Evolutionary conservation across 2,797 vertebrate species (phyloP), one percentile per base, ranked within the genome.

Genomic region (Triplophysa bombifrons): DNA sequence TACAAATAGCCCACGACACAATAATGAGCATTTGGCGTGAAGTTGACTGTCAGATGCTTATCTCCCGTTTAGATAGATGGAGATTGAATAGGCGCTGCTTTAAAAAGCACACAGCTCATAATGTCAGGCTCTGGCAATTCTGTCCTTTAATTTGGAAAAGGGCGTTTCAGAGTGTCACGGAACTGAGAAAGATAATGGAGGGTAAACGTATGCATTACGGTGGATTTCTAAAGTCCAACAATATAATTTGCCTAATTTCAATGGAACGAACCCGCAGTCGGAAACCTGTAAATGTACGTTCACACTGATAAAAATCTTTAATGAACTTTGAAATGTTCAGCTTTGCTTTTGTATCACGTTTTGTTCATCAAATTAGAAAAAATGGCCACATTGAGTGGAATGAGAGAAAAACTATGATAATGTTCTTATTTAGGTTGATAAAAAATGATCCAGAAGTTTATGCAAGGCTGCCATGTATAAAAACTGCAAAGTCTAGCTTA

Each of bases 221-320:
- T 82, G 46, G 80, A 86, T 87, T 89, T 88, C 84, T 86, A 87
- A 84, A 89, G 89, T 87, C 88, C 82, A 84, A 89, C 89, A 90
- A 90, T 92, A 92, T 94, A 93, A 94, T 94, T 92, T 88, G 87
- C 74, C 91, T 92, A 86, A 92, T 93, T 94, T 89, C 87, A 89
- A 87, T 85, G 87, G 90, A 84, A 89, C 85, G 84, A 92, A 90
- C 87, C 85, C 48, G 87, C 87, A 87, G 84, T 86, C 86, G 87
- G 82, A 53, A 76, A 22, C 61, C 76, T 81, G 76, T 70, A 78
- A 78, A 80, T 86, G 87, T 84, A 86, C 81, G 84, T 86, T 83
- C 84, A 77, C 58, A 41, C 61, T 71, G 76, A 84, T 83, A 77
- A 74, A 84, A 76, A 78, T 77, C 22, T 85, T 80, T 64, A 82